These are phyloP conservation scores for Ommatoiulus sabulosus DNA, from an alignment of 2,888 invertebrate genomes.

Conservation along the genomic window DNA sequence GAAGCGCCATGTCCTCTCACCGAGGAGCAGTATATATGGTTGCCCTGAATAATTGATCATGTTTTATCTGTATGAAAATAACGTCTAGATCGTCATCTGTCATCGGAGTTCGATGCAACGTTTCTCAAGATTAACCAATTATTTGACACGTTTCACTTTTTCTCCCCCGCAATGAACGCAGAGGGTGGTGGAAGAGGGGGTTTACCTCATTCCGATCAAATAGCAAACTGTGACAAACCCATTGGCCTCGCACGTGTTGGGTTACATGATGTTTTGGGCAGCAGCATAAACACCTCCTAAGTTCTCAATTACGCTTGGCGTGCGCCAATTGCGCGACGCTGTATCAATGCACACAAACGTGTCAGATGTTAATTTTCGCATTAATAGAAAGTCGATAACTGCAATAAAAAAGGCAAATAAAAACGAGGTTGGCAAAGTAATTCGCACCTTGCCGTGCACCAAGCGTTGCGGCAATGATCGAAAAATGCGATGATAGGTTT, in stretches of 20 bases:
- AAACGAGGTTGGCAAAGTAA: neutral
- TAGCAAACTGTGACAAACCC: conserved; percentile 49
- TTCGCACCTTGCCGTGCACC: too few species aligned
- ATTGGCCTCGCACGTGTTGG: conserved; percentile 41
- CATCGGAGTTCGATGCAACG: conserved; percentile 45
- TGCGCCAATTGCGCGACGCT: neutral
- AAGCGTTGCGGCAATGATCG: neutral
- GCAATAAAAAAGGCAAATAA: neutral
- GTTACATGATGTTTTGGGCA: conserved; percentile 15
- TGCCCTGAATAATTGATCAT: conserved; percentile 54
- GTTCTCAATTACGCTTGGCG: conserved; percentile 23
- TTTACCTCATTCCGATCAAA: neutral
- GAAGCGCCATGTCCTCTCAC: neutral
- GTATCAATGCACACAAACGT: conserved; percentile 26
- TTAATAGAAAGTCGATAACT: conserved; percentile 1
- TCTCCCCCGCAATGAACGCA: neutral
- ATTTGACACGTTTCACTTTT: conserved; percentile 50
- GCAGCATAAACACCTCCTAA: conserved; percentile 24
- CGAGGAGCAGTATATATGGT: conserved; percentile 44
- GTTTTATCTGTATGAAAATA: conserved; percentile 56
- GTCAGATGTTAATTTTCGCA: conserved; percentile 41
- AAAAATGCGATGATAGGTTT: neutral
- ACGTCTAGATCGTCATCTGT: conserved; percentile 54
- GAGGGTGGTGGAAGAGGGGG: neutral
- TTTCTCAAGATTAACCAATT: conserved; percentile 55